Evolutionary conservation across 2,113 vertebrate genomes (phyloP), one percentile per base, ranked within the genome.

Genomic region (Hippocampus comes): DNA sequence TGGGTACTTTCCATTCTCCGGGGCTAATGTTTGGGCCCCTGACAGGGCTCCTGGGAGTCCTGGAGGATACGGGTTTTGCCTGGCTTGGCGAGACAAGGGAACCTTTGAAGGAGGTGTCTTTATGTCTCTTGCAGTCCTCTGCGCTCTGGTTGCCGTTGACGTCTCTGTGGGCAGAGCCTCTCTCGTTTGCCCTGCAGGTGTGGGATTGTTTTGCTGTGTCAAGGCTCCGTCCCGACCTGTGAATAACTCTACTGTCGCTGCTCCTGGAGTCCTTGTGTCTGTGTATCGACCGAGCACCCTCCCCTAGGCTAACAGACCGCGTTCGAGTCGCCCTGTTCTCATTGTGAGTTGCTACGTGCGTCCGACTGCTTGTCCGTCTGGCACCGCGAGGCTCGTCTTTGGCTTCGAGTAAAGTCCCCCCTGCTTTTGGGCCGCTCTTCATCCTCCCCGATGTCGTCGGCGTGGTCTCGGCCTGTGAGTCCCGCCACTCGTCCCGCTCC

Each of bases 1-100:
- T 89, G 2, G 95, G 95, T 42, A 95, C 91, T 84, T 94, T 96
- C 96, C 96, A 98, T 2, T 93, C 93, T 20, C 94, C 94, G 0
- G 95, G 93, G 70, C 89, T 92, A 67, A 96, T 87, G 0, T 87
- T 84, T 12, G 78, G 85, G 46, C 69, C 48, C 70, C 85, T 75
- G 70, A 82, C 81, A 86, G 77, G 55, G 55, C 66, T 84, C 75
- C 82, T 82, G 49, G 68, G 27, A 34, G 27, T 61, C 27, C 59
- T 14, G 59, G 77, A 72, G 74, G 74, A 71, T 68, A 65, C 56
- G 27, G 7, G 48, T 76, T 71, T 67, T 21, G 75, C 65, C 64
- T 18, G 25, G 23, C 64, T 55, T 9, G 49, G 49, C 10, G 66
- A 11, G 18, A 68, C 15, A 11, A 21, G 11, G 17, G 51, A 55